These are phyloP conservation scores for Ips typographus DNA, from an alignment of 1,140 invertebrate genomes.

Conservation along the genomic window DNA sequence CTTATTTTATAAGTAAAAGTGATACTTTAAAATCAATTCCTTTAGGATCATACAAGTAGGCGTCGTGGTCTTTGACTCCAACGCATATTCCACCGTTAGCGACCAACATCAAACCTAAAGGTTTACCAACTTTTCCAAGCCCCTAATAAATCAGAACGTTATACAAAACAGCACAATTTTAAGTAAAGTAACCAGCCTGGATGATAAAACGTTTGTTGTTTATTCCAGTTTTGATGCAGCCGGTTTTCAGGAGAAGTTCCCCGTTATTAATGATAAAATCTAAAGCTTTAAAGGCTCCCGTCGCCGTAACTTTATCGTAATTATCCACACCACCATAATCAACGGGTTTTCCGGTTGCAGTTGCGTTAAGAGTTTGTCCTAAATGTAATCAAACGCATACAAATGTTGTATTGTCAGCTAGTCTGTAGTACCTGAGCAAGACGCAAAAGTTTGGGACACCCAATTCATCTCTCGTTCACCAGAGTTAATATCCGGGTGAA, in stretches of 20 bases:
- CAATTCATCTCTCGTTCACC: constrained; percentile 80
- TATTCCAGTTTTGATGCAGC: constrained; percentile 27
- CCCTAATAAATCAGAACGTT: constrained; percentile 64
- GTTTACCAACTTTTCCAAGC: constrained; percentile 86
- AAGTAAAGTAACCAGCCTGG: not conserved
- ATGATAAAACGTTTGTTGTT: constrained; percentile 19
- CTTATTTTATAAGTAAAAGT: not conserved
- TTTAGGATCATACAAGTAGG: constrained; percentile 69
- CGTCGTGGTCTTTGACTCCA: constrained; percentile 76
- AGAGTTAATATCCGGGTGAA: constrained; percentile 83
- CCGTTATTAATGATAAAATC: constrained; percentile 77
- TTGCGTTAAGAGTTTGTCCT: constrained; percentile 25
- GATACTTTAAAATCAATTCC: constrained; percentile 77
- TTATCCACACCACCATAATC: constrained; percentile 74
- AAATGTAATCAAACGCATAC: constrained; percentile 1
- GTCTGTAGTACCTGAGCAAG: not conserved
- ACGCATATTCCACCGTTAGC: constrained; percentile 78
- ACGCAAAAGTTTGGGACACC: constrained; percentile 69
- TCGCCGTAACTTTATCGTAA: constrained; percentile 77
- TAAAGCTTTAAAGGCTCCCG: constrained; percentile 80
- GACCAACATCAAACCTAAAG: constrained; percentile 74
- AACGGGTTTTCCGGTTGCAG: constrained; percentile 85
- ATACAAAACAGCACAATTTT: too few relatives aligned
- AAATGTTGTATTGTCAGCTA: too few relatives aligned
- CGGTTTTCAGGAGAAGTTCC: constrained; percentile 65